Conservation (phyloP, 2,888 invertebrate genomes). For the Drosophila longiperda region DNA sequence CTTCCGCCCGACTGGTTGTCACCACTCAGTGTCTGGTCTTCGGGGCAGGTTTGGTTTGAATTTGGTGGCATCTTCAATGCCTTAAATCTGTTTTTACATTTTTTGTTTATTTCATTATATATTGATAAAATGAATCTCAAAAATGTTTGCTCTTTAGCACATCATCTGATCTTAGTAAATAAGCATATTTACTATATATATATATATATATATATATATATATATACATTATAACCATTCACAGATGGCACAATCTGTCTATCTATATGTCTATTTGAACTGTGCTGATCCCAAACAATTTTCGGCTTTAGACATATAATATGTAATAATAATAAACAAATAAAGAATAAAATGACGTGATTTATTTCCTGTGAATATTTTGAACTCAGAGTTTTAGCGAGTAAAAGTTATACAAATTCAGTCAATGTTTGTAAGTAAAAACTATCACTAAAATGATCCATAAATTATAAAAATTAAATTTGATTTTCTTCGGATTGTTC, state of each 20-base stretch:
- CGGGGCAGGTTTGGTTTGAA: slow-evolving; percentile 42
- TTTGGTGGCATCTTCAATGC: slow-evolving; percentile 74
- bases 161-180: neutral
- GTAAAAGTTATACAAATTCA: neutral
- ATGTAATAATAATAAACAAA: too few species aligned
- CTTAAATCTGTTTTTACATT: neutral
- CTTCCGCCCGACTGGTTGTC: neutral
- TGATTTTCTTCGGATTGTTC: neutral
- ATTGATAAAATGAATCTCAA: too few species aligned
- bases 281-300: neutral
- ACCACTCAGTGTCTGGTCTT: slow-evolving; percentile 2
- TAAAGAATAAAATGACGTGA: neutral
- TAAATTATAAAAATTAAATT: neutral
- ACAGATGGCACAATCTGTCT: neutral
- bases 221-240: neutral
- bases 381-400: neutral
- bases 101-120: neutral
- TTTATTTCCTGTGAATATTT: neutral
- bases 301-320: too few species aligned
- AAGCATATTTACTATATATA: too few species aligned
- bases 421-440: neutral
- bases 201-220: too few species aligned
- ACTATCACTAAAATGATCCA: neutral
- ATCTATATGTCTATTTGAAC: neutral
- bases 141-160: neutral